Conservation (phyloP, 1,140 invertebrate species). For the Nasonia giraulti region DNA sequence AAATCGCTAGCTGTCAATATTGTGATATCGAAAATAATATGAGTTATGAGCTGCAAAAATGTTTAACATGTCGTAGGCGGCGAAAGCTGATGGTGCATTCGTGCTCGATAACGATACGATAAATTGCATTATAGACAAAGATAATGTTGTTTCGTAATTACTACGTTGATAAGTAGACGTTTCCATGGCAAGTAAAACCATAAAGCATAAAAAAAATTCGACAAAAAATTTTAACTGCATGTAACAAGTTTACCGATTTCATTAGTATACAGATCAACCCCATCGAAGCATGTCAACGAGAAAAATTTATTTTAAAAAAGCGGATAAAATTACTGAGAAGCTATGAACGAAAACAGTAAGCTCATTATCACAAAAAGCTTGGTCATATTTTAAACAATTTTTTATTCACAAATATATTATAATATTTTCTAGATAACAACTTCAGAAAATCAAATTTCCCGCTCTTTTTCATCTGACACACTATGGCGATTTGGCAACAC, state of each 20-base stretch:
- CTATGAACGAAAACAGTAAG: background rate
- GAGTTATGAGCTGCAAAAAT: too few relatives aligned
- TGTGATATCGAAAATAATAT: too few relatives aligned
- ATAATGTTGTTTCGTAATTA: too few relatives aligned
- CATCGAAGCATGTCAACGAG: background rate
- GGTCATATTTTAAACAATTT: constrained; percentile 3
- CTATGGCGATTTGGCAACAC: constrained; percentile 7
- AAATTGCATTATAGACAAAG: too few relatives aligned
- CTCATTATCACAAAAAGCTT: background rate
- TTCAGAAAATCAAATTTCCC: constrained; percentile 20
- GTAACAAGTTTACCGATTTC: too few relatives aligned
- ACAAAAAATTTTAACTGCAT: too few relatives aligned
- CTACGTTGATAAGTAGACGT: too few relatives aligned
- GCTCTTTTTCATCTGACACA: background rate
- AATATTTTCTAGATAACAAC: constrained; percentile 16
- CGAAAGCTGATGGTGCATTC: too few relatives aligned
- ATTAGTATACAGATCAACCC: too few relatives aligned
- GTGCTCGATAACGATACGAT: too few relatives aligned
- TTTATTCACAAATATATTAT: constrained; percentile 36
- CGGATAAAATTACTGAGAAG: background rate
- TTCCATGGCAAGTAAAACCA: background rate
- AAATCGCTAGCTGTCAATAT: background rate
- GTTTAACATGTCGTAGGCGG: too few relatives aligned
- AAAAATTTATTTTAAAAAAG: too few relatives aligned
- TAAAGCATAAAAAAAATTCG: background rate